These are phyloP conservation scores for Odontothrips loti DNA, from an alignment of 2,888 invertebrate genomes.

Conservation along the genomic window DNA sequence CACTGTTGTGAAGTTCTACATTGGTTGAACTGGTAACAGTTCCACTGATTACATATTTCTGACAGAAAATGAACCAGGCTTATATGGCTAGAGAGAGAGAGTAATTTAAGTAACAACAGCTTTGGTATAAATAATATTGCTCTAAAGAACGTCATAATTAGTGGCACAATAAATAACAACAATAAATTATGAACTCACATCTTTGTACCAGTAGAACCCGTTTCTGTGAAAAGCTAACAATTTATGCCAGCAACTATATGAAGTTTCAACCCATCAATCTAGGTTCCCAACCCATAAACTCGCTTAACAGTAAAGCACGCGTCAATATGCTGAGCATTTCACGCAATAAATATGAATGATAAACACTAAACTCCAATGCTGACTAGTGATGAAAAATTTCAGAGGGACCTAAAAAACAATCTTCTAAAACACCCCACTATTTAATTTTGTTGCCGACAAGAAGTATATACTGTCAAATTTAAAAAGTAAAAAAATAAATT, in stretches of 20 bases:
- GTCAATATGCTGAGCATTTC: not conserved
- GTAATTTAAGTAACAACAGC: slow-evolving; percentile 24
- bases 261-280: not conserved
- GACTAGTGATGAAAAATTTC: slow-evolving; percentile 5
- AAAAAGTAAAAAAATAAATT: no score
- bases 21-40: not conserved
- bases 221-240: not conserved
- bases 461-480: no score
- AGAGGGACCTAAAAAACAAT: not conserved
- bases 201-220: slow-evolving; percentile 21
- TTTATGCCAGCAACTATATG: not conserved
- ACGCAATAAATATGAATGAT: not conserved
- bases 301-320: not conserved
- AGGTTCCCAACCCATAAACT: slow-evolving; percentile 13
- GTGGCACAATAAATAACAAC: slow-evolving; percentile 3
- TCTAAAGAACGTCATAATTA: slow-evolving; percentile 8
- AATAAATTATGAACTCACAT: not conserved
- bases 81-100: slow-evolving; percentile 9
- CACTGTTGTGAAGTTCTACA: not conserved
- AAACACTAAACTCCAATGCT: not conserved
- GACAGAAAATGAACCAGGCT: slow-evolving; percentile 18
- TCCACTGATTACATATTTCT: not conserved
- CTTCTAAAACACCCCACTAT: no score
- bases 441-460: no score
- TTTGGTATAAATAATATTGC: slow-evolving; percentile 11